Evolutionary conservation across 2,797 vertebrate genomes (phyloP).

Genomic region (Eurystomus glaucurus): DNA sequence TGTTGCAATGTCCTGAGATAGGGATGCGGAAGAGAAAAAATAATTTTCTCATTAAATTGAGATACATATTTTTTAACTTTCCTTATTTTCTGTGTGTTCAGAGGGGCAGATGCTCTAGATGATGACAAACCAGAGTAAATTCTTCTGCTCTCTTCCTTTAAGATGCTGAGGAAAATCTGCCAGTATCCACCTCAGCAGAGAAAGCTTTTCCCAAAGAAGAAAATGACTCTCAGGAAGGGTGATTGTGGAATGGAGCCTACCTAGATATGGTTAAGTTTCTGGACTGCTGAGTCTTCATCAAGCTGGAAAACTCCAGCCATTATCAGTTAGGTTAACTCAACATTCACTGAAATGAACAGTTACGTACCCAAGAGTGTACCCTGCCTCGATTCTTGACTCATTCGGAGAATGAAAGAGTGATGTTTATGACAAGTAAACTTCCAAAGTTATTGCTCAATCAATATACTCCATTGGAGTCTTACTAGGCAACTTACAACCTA

Average conservation of each 20-base stretch:
- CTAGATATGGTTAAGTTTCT: not conserved
- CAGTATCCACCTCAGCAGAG: not conserved
- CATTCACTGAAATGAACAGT: not conserved
- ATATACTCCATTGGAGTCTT: not conserved
- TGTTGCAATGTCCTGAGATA: not conserved
- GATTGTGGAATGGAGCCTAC: not conserved
- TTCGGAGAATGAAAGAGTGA: not conserved
- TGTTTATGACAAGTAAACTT: not conserved
- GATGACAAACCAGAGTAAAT: not conserved
- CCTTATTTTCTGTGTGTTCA: not conserved
- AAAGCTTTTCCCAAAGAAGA: not conserved
- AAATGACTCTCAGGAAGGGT: not conserved
- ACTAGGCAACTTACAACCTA: not conserved
- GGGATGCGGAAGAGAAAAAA: not conserved
- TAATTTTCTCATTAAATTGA: not conserved
- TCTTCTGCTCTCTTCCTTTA: not conserved
- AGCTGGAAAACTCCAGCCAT: not conserved
- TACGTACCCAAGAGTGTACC: rapidly evolving
- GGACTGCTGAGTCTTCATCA: not conserved
- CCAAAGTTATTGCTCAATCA: not conserved
- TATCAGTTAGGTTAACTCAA: not conserved
- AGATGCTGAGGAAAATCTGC: not conserved
- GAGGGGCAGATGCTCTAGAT: not conserved
- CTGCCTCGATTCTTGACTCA: not conserved
- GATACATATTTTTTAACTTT: not conserved